These are phyloP conservation scores for Tapirus indicus DNA, from an alignment of 2,797 vertebrate genomes.

Conservation along the genomic window DNA sequence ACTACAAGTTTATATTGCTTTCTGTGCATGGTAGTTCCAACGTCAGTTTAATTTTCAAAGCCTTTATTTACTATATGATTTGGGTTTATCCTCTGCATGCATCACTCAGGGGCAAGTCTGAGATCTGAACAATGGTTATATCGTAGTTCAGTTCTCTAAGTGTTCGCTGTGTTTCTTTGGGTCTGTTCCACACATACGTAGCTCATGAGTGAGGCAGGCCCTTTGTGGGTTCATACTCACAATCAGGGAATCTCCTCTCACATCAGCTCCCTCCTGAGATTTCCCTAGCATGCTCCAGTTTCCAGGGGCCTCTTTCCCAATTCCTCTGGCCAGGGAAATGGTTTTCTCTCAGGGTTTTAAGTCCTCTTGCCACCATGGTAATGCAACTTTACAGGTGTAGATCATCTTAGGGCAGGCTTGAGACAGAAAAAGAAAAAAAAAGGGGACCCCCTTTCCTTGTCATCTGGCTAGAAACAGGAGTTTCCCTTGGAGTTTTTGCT, in stretches of 20 bases:
- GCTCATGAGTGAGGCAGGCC: not conserved
- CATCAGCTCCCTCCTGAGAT: not conserved
- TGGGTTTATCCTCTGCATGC: not conserved
- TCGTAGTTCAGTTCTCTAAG: not conserved
- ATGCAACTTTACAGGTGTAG: not conserved
- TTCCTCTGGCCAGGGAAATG: conserved; percentile 6
- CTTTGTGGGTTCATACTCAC: not conserved
- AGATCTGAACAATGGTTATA: not conserved
- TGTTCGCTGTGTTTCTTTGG: not conserved
- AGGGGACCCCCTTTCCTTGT: not conserved
- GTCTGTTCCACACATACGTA: not conserved
- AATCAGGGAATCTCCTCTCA: not conserved
- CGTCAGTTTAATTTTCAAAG: not conserved
- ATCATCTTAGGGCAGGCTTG: not conserved
- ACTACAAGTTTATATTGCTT: not conserved
- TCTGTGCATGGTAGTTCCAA: not conserved
- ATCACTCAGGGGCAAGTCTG: not conserved
- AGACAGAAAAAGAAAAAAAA: not conserved
- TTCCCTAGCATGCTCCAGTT: not conserved
- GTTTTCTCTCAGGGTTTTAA: conserved; percentile 5
- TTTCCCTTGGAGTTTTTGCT: not conserved
- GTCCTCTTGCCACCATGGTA: not conserved
- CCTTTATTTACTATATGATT: not conserved
- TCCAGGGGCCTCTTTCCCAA: not conserved
- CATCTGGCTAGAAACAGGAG: not conserved